Evolutionary conservation across 2,797 vertebrate genomes (phyloP), one percentile per base, ranked within the genome.

Genomic region (Sebastes glaucus): DNA sequence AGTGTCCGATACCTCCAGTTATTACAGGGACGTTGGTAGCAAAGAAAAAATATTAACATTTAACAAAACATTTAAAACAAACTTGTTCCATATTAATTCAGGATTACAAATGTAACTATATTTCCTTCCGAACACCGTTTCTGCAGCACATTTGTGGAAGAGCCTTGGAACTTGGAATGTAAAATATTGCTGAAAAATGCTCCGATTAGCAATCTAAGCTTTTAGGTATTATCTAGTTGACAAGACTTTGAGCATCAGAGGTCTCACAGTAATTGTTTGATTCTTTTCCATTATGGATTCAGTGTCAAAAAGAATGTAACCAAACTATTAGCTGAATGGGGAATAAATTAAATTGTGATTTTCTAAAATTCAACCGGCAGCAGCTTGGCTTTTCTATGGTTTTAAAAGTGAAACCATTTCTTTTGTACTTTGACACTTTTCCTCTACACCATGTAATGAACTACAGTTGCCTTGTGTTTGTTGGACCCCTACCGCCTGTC

Each of bases 341-440:
- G 11, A 11, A 22, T 18, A 4, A 1, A 16, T 2, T 0, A 5
- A 46, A 27, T 23, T 16, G 2, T 7, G 5, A 59, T 60, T 46
- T 42, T n/a, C 4, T 30, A 46, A 66, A 32, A 16, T 55, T 52
- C 63, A 18, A 46, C 28, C 5, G 25, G 42, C 42, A 70, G 14
- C 65, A 61, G 32, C 22, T 35, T 18, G 20, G 25, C 28, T n/a
- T 28, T 53, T 53, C 2, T 52, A 16, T 11, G 16, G 38, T 77
- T 77, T 35, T 27, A 32, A 11, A 35, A 52, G 2, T 14, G 2
- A 64, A 55, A 32, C 7, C 6, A 18, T 28, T 60, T 67, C 30
- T 30, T 22, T 10, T 42, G 38, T 35, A 28, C 8, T 30, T 46
- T 23, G 53, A 67, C 53, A 35, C 46, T 8, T 56, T 62, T 30